phyloP scores from a whole-genome alignment of 2,797 vertebrate species.

The Geotrypetes seraphini region DNA sequence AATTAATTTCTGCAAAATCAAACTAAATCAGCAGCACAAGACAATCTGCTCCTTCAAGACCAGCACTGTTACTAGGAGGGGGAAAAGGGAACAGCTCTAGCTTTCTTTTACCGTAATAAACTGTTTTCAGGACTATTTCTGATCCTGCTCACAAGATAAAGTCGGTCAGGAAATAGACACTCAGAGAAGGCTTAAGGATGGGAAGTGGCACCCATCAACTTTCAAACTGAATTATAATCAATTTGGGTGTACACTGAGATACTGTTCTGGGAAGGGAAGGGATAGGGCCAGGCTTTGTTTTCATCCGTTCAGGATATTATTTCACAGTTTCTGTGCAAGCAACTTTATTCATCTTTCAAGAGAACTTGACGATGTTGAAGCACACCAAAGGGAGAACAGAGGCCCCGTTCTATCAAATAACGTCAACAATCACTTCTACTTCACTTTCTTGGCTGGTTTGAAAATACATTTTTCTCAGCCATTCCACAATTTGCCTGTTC shows the following conservation, averaged over 20 bases:
- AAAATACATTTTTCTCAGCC: too few relatives aligned
- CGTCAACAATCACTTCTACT: too few relatives aligned
- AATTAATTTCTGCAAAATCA: too few relatives aligned
- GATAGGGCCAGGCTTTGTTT: background rate
- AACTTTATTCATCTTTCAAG: background rate
- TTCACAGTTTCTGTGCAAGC: background rate
- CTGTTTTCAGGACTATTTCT: conserved; percentile 13
- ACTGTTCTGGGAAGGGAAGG: conserved; percentile 12
- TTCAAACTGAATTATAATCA: conserved; percentile 5
- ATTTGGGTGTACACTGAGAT: conserved; percentile 18
- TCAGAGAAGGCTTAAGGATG: conserved; percentile 14
- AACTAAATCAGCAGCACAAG: too few relatives aligned
- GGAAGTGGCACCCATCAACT: conserved; percentile 31
- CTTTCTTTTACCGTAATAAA: background rate
- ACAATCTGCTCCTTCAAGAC: too few relatives aligned
- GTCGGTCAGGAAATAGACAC: conserved; percentile 28
- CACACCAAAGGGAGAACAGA: too few relatives aligned
- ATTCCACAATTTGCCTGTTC: too few relatives aligned
- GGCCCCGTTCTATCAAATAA: too few relatives aligned
- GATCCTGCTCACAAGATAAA: conserved; percentile 10
- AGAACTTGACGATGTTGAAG: conserved; percentile 12
- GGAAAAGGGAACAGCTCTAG: conserved; percentile 8
- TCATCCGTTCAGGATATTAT: background rate
- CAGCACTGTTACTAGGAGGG: conserved; percentile 8
- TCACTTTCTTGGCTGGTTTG: too few relatives aligned